phyloP scores from a whole-genome alignment of 2,113 vertebrate genomes.

The Martes martes region DNA sequence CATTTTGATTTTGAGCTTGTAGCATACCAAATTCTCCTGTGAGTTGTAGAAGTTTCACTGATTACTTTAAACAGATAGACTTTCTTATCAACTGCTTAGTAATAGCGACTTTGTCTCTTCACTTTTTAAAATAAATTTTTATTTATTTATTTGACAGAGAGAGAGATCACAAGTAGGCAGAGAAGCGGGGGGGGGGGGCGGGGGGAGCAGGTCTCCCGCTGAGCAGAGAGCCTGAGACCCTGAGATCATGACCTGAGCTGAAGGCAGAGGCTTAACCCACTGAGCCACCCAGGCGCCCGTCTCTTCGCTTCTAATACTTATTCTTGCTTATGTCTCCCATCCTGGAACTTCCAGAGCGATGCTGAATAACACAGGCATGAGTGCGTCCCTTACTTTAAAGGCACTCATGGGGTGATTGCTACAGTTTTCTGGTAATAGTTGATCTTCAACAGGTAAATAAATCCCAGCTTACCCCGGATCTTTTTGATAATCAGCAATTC shows the following conservation, averaged over 20 bases:
- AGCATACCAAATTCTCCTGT: background rate
- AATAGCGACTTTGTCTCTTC: background rate
- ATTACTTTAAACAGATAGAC: background rate
- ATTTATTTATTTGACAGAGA: too few relatives aligned
- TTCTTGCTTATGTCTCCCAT: background rate
- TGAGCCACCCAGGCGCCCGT: background rate
- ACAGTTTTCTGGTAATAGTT: background rate
- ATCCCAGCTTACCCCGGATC: background rate
- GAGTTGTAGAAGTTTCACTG: background rate
- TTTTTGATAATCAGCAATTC: background rate
- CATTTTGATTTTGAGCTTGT: conserved; percentile 16
- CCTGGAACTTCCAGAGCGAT: background rate
- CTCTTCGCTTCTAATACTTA: background rate
- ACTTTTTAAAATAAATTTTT: background rate
- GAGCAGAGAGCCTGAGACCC: too few relatives aligned
- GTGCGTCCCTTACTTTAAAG: background rate
- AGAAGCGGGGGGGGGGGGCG: too few relatives aligned
- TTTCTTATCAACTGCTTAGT: background rate
- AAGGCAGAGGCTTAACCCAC: too few relatives aligned
- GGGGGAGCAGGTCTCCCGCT: too few relatives aligned
- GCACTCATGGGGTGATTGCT: background rate
- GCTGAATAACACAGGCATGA: background rate
- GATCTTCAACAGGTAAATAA: background rate
- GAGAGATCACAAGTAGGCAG: too few relatives aligned
- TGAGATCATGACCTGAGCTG: too few relatives aligned